Evolutionary conservation across 2,797 vertebrate genomes (phyloP), one percentile per base, ranked within the genome.

Genomic region (Cygnus olor): DNA sequence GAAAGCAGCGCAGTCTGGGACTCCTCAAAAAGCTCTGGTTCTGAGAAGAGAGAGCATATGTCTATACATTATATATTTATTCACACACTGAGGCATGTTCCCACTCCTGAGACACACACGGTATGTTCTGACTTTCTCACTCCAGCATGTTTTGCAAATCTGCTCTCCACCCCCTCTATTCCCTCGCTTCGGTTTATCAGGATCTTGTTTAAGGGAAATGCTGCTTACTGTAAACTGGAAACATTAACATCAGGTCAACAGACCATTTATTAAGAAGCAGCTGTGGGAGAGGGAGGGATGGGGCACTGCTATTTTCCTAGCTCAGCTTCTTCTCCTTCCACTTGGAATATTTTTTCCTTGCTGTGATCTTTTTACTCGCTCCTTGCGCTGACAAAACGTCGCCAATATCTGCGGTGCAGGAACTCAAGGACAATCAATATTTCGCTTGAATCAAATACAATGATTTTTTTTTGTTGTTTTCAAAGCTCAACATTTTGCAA

Each of bases 81-180:
- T 96, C 94, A 94, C 94, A 94, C 94, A 63, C 87, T 82, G 94
- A 96, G 89, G 91, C 87, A 95, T 86, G 87, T 94, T 95, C 95
- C 79, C 86, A 93, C 86, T 95, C 90, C 88, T 8, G 6, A 96
- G 95, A 88, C 88, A 91, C 88, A 96, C 83, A 86, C 92, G 88
- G 91, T 96, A 94, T 93, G 88, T 93, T 94, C 94, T 25, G 34
- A 91, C 68, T 93, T 97, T 96, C 95, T 92, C 93, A 96, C 90
- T 96, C 96, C 90, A 94, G 85, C 91, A 92, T 94, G 88, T 95
- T 96, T 93, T 94, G 93, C 93, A 96, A 96, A 96, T 94, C 90
- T 79, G 89, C 81, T 89, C 84, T 95, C 95, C 95, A 64, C 88
- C 90, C 90, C 86, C 95, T 84, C 90, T 66, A 61, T 90, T 81